Base-by-base conservation (phyloP, 1,140 invertebrate species). In the Eciton burchellii region DNA sequence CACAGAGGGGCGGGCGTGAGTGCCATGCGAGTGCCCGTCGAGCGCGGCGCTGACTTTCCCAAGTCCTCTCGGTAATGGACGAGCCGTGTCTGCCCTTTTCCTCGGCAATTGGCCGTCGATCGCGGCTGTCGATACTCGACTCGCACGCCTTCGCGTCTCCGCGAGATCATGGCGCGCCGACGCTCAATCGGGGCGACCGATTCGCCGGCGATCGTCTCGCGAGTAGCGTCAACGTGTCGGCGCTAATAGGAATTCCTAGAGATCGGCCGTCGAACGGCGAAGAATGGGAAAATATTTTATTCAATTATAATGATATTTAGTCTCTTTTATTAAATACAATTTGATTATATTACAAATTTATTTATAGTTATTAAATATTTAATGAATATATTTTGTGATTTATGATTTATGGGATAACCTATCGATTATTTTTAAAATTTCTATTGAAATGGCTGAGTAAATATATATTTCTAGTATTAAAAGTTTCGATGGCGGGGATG, bases 11-110 rank as follows among this genome's bases (percentile, higher is more conserved):
- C 29, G 19, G 57, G 11, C 19, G 16, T 52, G 88, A 35, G n/a
- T 88, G 76, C 76, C 85, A 81, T 83, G 88, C 79, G 85, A 90
- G 89, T 90, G 83, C 85, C 56, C 35, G 6, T 82, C 52, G 29
- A 21, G 77, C 79, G 66, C 45, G 26, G 81, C 73, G 6, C 6
- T 35, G 60, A 86, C 83, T 87, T 86, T 88, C 82, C 83, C 86
- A 26, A 84, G n/a, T n/a, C 81, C 52, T 73, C 52, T 73, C 63
- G 88, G 86, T 90, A 90, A 90, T 88, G 89, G 88, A 90, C 87
- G 88, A 89, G 86, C 87, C 88, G 57, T 90, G 88, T 90, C 85
- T 83, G n/a, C 79, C 70, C 70, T 81, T 81, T 81, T 81, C 56
- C 79, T 74, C 79, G 70, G 70, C 70, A 81, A 79, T 79, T 70